A percentile compares a stretch with the other conserved stretches of the same genome.
Evolutionary conservation across 2,797 vertebrate species (phyloP).

Genomic region (Lepus oiostolus): DNA sequence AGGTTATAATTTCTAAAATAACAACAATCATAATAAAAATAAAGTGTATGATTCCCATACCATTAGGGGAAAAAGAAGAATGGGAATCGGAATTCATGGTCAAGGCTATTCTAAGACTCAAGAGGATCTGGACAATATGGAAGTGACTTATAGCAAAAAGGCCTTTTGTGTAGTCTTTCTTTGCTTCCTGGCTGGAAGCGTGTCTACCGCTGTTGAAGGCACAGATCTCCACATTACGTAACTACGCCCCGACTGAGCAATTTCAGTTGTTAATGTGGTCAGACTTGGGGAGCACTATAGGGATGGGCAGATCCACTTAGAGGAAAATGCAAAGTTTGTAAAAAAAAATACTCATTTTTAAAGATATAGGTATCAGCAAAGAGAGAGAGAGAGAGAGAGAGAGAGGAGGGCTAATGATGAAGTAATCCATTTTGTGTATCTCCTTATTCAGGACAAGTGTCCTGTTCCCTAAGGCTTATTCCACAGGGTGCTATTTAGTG

Average conservation of each 20-base stretch:
- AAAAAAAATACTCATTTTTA: neutral
- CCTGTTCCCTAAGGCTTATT: neutral
- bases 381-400: too few relatives aligned
- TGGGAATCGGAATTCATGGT: neutral
- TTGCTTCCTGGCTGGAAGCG: neutral
- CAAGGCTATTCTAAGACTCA: neutral
- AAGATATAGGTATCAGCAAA: neutral
- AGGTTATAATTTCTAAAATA: neutral
- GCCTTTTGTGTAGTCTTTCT: neutral
- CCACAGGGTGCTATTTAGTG: neutral
- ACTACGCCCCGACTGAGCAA: neutral
- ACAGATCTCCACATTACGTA: neutral
- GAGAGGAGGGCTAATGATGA: neutral
- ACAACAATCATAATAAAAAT: neutral
- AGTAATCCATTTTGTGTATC: neutral
- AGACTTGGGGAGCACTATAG: neutral
- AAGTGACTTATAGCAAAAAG: neutral
- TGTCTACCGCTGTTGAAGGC: neutral
- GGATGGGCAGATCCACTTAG: neutral
- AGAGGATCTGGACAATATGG: too few relatives aligned
- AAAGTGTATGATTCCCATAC: neutral
- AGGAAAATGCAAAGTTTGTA: slow-evolving; percentile 16
- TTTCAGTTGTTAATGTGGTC: neutral
- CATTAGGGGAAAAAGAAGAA: neutral
- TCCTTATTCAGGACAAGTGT: neutral